Conservation (phyloP, 2,797 vertebrate species). For the Chiropotes sagulatus region DNA sequence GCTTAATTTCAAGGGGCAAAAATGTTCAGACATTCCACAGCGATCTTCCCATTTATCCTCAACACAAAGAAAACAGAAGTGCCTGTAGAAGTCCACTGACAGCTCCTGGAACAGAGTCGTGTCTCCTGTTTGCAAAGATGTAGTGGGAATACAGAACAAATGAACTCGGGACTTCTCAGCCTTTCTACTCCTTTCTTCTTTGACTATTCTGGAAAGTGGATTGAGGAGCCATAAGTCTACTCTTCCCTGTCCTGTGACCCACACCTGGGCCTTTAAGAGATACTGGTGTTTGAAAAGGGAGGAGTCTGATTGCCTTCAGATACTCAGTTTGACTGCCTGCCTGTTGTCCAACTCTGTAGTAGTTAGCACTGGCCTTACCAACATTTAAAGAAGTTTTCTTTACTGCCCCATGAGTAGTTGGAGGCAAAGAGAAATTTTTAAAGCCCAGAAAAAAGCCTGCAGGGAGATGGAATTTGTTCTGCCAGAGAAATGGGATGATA, state of each 20-base stretch:
- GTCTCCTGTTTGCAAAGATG: not conserved
- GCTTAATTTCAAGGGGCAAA: not conserved
- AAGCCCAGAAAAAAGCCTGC: not conserved
- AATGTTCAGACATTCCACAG: not conserved
- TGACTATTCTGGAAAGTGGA: not conserved
- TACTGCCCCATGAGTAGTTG: not conserved
- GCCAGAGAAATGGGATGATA: not conserved
- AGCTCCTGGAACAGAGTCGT: not conserved
- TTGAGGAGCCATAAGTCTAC: accelerated
- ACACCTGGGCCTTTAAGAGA: not conserved
- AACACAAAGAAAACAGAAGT: not conserved
- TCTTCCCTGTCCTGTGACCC: not conserved
- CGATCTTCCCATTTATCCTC: not conserved
- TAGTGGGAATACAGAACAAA: accelerated
- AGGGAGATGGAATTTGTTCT: not conserved
- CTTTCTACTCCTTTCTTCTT: not conserved
- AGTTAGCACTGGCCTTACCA: not conserved
- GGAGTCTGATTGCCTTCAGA: not conserved
- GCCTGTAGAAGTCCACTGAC: not conserved
- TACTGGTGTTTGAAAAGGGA: not conserved
- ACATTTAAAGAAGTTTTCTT: not conserved
- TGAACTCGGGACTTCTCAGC: accelerated
- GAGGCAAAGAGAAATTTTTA: not conserved
- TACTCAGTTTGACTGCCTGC: not conserved
- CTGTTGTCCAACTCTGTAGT: too few species aligned